Evolutionary conservation across 1,140 invertebrate genomes (phyloP).

Genomic region (Pseudobourletiella spinata): DNA sequence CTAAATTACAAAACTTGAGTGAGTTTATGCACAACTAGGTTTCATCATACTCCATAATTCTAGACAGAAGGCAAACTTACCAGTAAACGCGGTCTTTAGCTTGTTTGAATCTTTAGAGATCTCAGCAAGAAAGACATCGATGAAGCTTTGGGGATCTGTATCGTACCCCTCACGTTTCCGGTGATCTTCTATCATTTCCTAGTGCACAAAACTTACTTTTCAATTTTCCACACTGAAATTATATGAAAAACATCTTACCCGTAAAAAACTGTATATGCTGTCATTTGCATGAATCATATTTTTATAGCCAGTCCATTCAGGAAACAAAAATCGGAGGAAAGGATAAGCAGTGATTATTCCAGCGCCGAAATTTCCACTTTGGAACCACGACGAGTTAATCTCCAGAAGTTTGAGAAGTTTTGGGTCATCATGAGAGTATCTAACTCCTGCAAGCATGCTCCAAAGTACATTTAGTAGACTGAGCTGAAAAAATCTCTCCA

Average conservation of each 20-base stretch:
- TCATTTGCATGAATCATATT: constrained; percentile 1
- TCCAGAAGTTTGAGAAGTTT: constrained; percentile 21
- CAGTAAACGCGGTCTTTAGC: not conserved
- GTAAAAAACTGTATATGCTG: not conserved
- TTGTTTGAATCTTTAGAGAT: constrained; percentile 25
- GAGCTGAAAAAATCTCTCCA: constrained; percentile 34
- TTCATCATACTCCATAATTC: not conserved
- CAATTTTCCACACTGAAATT: no score
- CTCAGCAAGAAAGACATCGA: constrained; percentile 42
- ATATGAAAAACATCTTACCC: not conserved
- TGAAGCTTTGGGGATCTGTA: constrained; percentile 41
- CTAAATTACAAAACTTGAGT: no score
- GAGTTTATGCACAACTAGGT: no score
- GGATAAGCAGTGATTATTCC: constrained; percentile 42
- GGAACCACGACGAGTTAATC: constrained; percentile 21
- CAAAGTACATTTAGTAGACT: constrained; percentile 70
- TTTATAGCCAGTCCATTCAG: constrained; percentile 63
- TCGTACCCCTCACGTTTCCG: not conserved
- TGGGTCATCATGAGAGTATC: constrained; percentile 44
- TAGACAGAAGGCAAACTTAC: no score
- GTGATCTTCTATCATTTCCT: constrained; percentile 12
- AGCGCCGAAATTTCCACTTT: constrained; percentile 30
- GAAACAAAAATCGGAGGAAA: constrained; percentile 59
- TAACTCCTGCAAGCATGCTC: constrained; percentile 70
- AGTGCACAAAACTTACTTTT: no score